Evolutionary conservation across 2,113 vertebrate genomes (phyloP), one percentile per base, ranked within the genome.

Genomic region (Regulus satrapa): DNA sequence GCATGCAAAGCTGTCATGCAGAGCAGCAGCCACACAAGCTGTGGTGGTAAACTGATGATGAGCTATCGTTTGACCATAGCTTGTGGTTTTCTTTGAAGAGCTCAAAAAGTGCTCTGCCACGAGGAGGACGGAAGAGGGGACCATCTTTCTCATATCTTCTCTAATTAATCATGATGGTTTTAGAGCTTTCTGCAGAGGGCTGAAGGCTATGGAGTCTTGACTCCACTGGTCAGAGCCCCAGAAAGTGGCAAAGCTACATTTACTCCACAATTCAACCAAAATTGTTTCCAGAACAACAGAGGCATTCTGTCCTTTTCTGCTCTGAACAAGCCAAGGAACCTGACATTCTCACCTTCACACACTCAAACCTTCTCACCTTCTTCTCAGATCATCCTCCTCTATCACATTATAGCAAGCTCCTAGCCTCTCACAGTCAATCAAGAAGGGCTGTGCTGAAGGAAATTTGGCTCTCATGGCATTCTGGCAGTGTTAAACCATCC

Each of bases 21-120:
- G 69, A 59, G 40, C 43, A 56, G 64, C 68, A 85, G 54, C 36
- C 40, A 69, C 36, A 2, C 3, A 5, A 77, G 75, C 72, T 88
- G 68, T 13, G 41, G 54, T 82, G n/a, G 31, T 41, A 40, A 92
- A 59, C 45, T 79, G 74, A 76, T 9, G 5, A 64, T 29, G 25
- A 74, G 48, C 45, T 54, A 52, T 32, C 0, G 0, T 61, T 93
- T 29, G 38, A 29, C 58, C 6, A 2, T 29, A 90, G 62, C 29
- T 84, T 95, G 94, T 86, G 67, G 81, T 76, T 95, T 96, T 64
- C 51, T 21, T 84, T 54, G 45, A 36, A 82, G 43, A 79, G 54
- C n/a, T 90, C 46, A 92, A 41, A 63, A 85, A 68, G 28, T 14
- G 48, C n/a, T 26, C 21, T 2, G 3, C 21, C 16, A 43, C 20